Conservation (phyloP, 2,888 invertebrate species). For the Ernsta delagoae region DNA sequence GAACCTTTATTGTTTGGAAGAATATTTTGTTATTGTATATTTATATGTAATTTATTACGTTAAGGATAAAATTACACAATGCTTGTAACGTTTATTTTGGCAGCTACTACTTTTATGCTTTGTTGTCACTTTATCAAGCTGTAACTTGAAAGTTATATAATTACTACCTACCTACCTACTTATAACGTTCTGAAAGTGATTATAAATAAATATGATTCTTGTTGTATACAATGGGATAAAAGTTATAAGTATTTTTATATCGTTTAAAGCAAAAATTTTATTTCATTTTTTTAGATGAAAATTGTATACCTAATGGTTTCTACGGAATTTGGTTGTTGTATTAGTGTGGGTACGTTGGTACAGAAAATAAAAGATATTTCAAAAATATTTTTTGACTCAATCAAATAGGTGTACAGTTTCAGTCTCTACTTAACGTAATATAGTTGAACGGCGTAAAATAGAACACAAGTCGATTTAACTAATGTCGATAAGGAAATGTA, state of each 20-base stretch:
- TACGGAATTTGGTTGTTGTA: too few relatives aligned
- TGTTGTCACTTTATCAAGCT: not conserved
- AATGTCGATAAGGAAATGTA: not conserved
- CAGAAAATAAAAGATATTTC: too few relatives aligned
- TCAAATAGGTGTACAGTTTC: not conserved
- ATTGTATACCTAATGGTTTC: too few relatives aligned
- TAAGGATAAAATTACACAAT: constrained; percentile 45
- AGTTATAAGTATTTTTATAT: too few relatives aligned
- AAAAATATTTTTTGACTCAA: too few relatives aligned
- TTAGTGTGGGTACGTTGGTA: too few relatives aligned
- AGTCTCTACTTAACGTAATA: not conserved
- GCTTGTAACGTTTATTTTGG: constrained; percentile 25
- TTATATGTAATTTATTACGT: constrained; percentile 50
- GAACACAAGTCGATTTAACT: constrained; percentile 5
- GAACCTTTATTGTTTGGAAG: constrained; percentile 41
- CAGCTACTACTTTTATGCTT: constrained; percentile 10
- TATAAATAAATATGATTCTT: too few relatives aligned
- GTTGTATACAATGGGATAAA: too few relatives aligned
- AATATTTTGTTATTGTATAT: constrained; percentile 51
- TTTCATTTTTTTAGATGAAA: too few relatives aligned
- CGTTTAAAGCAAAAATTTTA: too few relatives aligned
- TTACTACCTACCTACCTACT: too few relatives aligned
- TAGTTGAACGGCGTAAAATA: not conserved
- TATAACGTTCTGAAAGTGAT: not conserved
- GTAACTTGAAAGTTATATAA: not conserved